Base-by-base conservation (phyloP, 2,797 vertebrate species). In the Poecilia picta region DNA sequence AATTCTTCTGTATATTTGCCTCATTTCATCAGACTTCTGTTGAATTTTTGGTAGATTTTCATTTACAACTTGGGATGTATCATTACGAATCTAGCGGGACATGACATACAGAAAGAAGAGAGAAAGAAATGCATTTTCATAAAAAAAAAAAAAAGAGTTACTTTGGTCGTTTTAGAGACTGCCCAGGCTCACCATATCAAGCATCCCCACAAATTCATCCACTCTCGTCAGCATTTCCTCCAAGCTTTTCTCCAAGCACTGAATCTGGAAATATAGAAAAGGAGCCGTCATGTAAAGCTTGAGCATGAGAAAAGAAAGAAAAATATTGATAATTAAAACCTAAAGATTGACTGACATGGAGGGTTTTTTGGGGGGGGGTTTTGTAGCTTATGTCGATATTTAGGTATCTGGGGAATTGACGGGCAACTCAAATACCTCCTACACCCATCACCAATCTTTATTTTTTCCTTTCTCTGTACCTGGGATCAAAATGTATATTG, bases 141-240 rank as follows among this genome's bases (percentile, higher is more conserved):
- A 41, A 41, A 41, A 8, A 41, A 41, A 41, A 8, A 8, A 41
- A 41, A 41, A 41, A 57, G 59, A 33, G 33, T 39, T 45, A 45
- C 1, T 10, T 31, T 68, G 3, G 57, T 8, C 0, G 15, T 74
- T 74, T 36, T 15, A 15, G 31, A 43, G 33, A 31, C 23, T 71
- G 25, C 36, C 4, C 16, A 13, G 8, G 75, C 94, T 25, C 89
- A 99, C 97, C 97, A 99, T 97, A 87, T 99, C 98, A 83, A 99
- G 92, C 98, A 99, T 97, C 76, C 97, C 98, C 83, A 98, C 97
- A 92, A 99, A 99, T 91, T 99, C 98, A 89, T 99, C 98, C 77
- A 99, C 98, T 87, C 97, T 94, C 1, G 97, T 96, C 73, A 99
- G 95, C 95, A 99, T 96, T 83, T 98, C 98, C 79, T 99, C 98